These are phyloP conservation scores for Brotula barbata DNA, from an alignment of 2,797 vertebrate genomes.

Conservation along the genomic window DNA sequence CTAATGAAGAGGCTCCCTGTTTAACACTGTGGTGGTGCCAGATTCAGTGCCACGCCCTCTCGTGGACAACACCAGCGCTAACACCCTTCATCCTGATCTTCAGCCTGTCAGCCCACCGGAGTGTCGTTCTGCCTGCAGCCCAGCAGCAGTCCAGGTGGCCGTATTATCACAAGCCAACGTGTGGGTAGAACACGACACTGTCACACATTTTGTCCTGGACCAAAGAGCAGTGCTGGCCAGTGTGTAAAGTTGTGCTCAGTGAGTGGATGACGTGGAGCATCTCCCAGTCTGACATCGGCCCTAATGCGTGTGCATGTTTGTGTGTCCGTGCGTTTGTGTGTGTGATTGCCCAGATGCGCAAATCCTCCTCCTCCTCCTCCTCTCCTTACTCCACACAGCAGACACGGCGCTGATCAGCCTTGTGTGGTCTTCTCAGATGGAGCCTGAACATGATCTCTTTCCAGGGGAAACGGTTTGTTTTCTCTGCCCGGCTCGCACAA, in stretches of 20 bases:
- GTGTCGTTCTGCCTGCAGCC: constrained; percentile 64
- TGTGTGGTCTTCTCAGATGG: constrained; percentile 81
- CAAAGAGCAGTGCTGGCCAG: constrained; percentile 61
- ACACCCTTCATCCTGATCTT: constrained; percentile 54
- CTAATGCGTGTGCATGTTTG: constrained; percentile 43
- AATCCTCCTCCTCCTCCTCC: constrained; percentile 38
- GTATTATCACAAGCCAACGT: constrained; percentile 52
- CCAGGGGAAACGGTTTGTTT: constrained; percentile 81
- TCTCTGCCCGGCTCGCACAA: constrained; percentile 77
- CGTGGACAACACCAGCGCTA: constrained; percentile 69
- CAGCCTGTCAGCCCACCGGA: constrained; percentile 60
- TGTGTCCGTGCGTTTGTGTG: constrained; percentile 14
- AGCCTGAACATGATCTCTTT: constrained; percentile 80
- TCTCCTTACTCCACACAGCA: constrained; percentile 57
- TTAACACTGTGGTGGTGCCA: constrained; percentile 68
- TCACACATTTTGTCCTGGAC: constrained; percentile 66
- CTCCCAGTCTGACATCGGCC: constrained; percentile 57
- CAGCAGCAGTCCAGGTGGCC: constrained; percentile 68
- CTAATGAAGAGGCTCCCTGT: constrained; percentile 72
- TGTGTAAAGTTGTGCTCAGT: constrained; percentile 52
- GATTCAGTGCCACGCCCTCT: constrained; percentile 70
- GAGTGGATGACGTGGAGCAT: constrained; percentile 50
- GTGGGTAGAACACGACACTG: constrained; percentile 52
- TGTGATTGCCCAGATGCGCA: constrained; percentile 61
- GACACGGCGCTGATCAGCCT: constrained; percentile 76